These are phyloP conservation scores for Sesamia nonagrioides DNA, from an alignment of 1,140 invertebrate species.

Conservation along the genomic window DNA sequence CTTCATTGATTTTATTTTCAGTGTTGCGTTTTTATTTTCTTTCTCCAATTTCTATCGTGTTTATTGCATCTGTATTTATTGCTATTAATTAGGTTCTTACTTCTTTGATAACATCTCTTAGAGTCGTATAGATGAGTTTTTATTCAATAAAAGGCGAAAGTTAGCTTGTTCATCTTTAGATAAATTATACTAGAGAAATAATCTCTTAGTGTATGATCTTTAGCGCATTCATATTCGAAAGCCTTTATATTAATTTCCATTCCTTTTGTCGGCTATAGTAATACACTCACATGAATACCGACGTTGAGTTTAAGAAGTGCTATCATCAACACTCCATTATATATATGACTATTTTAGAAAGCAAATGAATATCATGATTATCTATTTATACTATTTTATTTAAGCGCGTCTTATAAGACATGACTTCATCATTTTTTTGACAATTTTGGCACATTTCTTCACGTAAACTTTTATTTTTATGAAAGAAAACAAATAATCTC, in stretches of 20 bases:
- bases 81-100: neutral
- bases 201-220: neutral
- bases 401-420: neutral
- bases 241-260: neutral
- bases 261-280: neutral
- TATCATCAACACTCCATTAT: neutral
- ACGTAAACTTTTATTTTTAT: conserved; percentile 2
- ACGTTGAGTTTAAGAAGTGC: neutral
- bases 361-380: neutral
- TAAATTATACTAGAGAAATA: neutral
- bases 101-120: neutral
- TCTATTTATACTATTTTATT: too few species aligned
- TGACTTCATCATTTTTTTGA: neutral
- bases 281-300: neutral
- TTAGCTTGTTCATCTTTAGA: neutral
- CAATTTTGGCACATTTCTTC: neutral
- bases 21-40: neutral
- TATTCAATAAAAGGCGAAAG: neutral
- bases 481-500: neutral
- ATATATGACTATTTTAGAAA: neutral
- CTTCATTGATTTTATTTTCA: conserved; percentile 23
- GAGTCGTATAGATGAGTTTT: neutral
- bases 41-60: neutral
- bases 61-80: neutral
- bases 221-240: neutral